These are phyloP conservation scores for Spodoptera picta DNA, from an alignment of 2,888 invertebrate genomes.

Conservation along the genomic window DNA sequence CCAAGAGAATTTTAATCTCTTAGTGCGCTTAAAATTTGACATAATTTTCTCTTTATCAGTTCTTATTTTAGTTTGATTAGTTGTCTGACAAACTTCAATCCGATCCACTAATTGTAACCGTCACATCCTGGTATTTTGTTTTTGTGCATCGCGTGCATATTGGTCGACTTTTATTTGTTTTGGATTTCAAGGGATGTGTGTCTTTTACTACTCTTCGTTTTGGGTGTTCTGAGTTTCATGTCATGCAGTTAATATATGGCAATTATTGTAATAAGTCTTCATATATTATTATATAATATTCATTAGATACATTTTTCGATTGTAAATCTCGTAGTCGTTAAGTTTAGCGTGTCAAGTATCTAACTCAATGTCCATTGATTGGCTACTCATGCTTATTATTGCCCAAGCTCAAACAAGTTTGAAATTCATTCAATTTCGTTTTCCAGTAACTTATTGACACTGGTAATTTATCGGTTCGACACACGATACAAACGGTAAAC, in stretches of 20 bases:
- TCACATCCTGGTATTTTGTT: constrained; percentile 24
- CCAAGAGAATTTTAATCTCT: constrained; percentile 20
- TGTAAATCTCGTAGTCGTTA: constrained; percentile 25
- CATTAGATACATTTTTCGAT: constrained; percentile 3
- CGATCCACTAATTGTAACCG: constrained; percentile 32
- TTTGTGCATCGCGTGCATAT: constrained; percentile 21
- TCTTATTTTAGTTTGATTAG: constrained; percentile 9
- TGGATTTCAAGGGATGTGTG: constrained; percentile 23
- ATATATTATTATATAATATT: too few relatives aligned
- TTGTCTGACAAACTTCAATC: constrained; percentile 24
- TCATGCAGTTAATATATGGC: too few relatives aligned
- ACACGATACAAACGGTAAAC: constrained; percentile 16
- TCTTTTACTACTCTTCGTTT: background rate
- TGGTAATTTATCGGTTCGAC: constrained; percentile 44
- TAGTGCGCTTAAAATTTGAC: background rate
- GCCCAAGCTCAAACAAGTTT: constrained; percentile 29
- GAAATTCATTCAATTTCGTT: constrained; percentile 32
- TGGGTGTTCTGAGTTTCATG: too few relatives aligned
- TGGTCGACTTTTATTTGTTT: constrained; percentile 20
- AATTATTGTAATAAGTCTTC: too few relatives aligned
- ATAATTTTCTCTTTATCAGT: constrained; percentile 11
- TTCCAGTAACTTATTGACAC: constrained; percentile 25
- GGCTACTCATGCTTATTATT: constrained; percentile 35
- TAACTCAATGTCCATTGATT: constrained; percentile 26
- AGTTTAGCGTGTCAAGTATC: constrained; percentile 27